Evolutionary conservation across 2,888 invertebrate genomes (phyloP), one percentile per base, ranked within the genome.

Genomic region (Andrena bucephala): DNA sequence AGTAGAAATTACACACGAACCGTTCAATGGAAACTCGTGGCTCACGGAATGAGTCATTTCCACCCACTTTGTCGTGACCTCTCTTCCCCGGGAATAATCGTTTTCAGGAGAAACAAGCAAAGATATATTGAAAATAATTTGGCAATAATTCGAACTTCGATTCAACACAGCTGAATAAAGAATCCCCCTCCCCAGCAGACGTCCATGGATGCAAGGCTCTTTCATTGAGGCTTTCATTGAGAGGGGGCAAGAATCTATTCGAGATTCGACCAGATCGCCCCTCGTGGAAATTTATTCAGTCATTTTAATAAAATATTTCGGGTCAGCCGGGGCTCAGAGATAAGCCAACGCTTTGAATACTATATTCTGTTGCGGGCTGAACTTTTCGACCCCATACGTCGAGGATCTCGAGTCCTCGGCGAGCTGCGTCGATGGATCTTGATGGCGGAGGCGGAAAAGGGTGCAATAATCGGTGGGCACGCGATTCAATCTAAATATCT

Each of bases 251-350:
- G 52, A 27, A 67, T 31, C 52, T 31, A 36, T 36, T 52, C 33
- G 36, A 52, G 59, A 60, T 60, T 62, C 62, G 31, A 4, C 60
- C 10, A 2, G 57, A 63, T 68, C 42, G 29, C 50, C 50, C 29
- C 29, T 27, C n/a, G 16, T 16, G 31, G 31, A 73, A 73, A 80
- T 79, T 73, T 79, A 79, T 71, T 81, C 71, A 20, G 20, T 29
- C 48, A 78, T 68, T 81, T 79, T 81, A 79, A 72, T 79, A 66
- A 81, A 72, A 71, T 67, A 72, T 71, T 67, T 71, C 67, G 54
- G 60, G 70, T 70, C 71, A 65, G 52, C 27, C 31, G 57, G 42
- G 50, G 31, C 8, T 50, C 27, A n/a, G 6, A 57, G 72, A 65
- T 77, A 65, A 77, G 48, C 57, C 50, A n/a, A 24, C n/a, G n/a